Percentiles rank a stretch among this genome's conserved stretches.
Conservation (phyloP, 2,797 vertebrate genomes). For the Urocyon cinereoargenteus region DNA sequence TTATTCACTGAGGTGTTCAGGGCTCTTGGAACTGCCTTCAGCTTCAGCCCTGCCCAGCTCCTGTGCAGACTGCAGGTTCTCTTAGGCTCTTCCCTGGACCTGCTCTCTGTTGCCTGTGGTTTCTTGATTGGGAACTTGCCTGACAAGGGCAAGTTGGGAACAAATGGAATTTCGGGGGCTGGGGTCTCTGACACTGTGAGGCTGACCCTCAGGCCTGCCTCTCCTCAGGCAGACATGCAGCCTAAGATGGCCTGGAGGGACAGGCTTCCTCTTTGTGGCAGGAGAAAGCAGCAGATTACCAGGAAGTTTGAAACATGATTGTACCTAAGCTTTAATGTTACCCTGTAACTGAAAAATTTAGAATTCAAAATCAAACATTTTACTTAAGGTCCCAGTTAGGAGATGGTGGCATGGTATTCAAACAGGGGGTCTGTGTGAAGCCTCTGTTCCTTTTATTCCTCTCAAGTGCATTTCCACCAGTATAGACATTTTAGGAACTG, state of each 20-base stretch:
- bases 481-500: neutral
- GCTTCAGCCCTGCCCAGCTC: neutral
- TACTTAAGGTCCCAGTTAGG: neutral
- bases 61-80: neutral
- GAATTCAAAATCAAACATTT: neutral
- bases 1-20: neutral
- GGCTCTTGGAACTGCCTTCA: neutral
- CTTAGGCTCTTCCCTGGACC: neutral
- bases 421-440: neutral
- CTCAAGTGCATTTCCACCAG: neutral
- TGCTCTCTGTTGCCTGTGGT: neutral
- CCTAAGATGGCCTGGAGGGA: neutral
- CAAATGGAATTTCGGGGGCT: neutral
- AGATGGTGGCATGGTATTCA: neutral
- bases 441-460: neutral
- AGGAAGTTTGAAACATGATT: neutral
- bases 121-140: neutral
- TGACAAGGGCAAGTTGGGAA: neutral
- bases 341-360: neutral
- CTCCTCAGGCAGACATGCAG: neutral
- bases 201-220: neutral
- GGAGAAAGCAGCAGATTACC: neutral
- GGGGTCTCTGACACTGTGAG: neutral
- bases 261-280: neutral
- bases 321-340: neutral